These are phyloP conservation scores for Pachycephala philippinensis DNA, from an alignment of 2,113 vertebrate species.

Conservation along the genomic window DNA sequence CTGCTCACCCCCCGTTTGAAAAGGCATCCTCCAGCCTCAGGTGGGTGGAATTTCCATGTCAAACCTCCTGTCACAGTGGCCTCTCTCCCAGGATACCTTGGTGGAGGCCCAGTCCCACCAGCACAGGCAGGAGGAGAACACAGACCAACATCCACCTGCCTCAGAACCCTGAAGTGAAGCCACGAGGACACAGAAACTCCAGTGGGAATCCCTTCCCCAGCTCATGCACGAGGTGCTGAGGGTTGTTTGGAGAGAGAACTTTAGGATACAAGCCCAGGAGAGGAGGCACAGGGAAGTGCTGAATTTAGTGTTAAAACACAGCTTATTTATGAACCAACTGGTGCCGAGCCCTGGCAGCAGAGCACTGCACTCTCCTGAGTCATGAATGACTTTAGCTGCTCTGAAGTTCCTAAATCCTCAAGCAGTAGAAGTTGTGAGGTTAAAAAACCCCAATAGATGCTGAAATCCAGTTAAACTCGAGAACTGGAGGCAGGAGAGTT, in stretches of 20 bases:
- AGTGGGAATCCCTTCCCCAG: background rate
- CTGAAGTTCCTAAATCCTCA: background rate
- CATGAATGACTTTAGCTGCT: background rate
- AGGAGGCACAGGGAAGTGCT: background rate
- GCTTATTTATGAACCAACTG: fast-evolving
- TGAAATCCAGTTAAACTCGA: background rate
- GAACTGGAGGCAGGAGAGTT: background rate
- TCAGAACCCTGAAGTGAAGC: too few relatives aligned
- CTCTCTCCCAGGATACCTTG: background rate
- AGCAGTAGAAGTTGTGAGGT: background rate
- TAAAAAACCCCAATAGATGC: background rate
- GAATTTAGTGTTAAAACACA: background rate
- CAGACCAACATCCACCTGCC: background rate
- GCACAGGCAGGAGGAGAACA: background rate
- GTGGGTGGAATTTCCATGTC: background rate
- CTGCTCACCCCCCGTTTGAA: background rate
- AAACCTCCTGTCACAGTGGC: background rate
- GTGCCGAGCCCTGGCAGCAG: background rate
- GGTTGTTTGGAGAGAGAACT: fast-evolving
- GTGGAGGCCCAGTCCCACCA: background rate
- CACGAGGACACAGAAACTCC: fast-evolving
- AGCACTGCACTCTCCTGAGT: background rate
- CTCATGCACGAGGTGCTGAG: fast-evolving
- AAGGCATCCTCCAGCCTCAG: background rate
- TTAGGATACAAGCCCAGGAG: background rate